Evolutionary conservation across 2,888 invertebrate species (phyloP).

Genomic region (Leptura quadrifasciata): DNA sequence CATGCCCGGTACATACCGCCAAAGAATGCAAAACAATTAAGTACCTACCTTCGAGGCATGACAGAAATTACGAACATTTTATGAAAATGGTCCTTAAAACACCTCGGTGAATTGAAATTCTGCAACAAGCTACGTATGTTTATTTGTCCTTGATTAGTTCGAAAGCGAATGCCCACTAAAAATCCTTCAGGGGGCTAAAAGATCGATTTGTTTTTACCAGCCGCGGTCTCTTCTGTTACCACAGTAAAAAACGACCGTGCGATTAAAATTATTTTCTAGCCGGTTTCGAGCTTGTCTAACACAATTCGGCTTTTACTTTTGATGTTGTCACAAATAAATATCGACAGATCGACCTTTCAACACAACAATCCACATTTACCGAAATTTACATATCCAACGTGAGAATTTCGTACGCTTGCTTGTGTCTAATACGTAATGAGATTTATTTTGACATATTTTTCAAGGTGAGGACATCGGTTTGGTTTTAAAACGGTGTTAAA

Average conservation of each 20-base stretch:
- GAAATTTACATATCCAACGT: conserved; percentile 46
- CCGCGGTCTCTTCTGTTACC: conserved; percentile 27
- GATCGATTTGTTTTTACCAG: conserved; percentile 41
- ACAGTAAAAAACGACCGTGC: conserved; percentile 41
- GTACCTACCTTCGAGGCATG: no score
- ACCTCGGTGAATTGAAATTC: neutral
- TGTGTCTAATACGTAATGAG: conserved; percentile 9
- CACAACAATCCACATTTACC: conserved; percentile 45
- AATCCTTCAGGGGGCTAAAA: conserved; percentile 25
- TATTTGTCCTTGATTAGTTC: conserved; percentile 35
- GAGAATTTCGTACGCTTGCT: conserved; percentile 36
- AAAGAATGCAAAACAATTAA: no score
- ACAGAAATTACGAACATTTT: no score
- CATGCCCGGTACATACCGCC: no score
- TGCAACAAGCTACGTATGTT: neutral
- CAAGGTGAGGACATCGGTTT: conserved; percentile 6
- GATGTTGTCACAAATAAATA: conserved; percentile 59
- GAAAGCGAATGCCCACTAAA: conserved; percentile 19
- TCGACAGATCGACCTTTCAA: conserved; percentile 53
- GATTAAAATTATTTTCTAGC: conserved; percentile 47
- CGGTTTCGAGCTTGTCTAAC: conserved; percentile 61
- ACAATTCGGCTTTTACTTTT: conserved; percentile 64
- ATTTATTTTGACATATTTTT: conserved; percentile 12
- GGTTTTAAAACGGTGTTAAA: conserved; percentile 8
- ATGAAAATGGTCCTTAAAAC: conserved; percentile 3